A percentile compares a stretch with the other conserved stretches of the same genome.
These are phyloP conservation scores for Calypte anna DNA, from an alignment of 2,113 vertebrate genomes.

Conservation along the genomic window DNA sequence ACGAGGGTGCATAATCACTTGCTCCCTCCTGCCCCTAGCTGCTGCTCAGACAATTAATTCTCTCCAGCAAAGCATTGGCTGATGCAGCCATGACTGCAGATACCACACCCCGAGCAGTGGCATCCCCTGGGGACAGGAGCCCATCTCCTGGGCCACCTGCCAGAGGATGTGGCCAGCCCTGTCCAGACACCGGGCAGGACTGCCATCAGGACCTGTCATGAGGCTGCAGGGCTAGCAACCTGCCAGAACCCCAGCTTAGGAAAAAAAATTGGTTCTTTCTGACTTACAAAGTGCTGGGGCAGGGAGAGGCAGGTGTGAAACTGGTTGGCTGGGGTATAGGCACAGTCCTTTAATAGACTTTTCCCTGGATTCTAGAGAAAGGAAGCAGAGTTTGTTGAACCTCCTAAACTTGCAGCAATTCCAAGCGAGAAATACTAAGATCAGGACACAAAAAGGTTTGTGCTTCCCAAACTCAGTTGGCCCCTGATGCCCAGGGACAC, in stretches of 20 bases:
- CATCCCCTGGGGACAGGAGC: neutral
- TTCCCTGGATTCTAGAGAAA: neutral
- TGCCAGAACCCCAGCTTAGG: neutral
- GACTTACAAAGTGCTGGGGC: accelerated
- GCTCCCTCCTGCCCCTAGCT: conserved; percentile 47
- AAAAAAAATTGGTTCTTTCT: neutral
- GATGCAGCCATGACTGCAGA: neutral
- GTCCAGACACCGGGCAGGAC: neutral
- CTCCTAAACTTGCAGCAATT: neutral
- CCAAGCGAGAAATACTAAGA: neutral
- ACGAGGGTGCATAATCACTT: conserved; percentile 56
- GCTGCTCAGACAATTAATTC: conserved; percentile 64
- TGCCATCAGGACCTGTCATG: accelerated
- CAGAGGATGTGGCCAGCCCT: neutral
- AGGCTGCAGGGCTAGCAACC: neutral
- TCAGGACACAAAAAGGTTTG: neutral
- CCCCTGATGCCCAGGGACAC: neutral
- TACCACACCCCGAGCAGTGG: neutral
- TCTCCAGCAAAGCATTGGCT: conserved; percentile 38
- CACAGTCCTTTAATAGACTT: neutral
- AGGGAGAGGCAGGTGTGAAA: neutral
- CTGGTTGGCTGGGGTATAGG: neutral
- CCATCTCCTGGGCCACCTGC: neutral
- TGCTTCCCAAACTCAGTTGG: neutral
- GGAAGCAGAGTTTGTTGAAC: neutral